These are phyloP conservation scores for Chaetura pelagica DNA, from an alignment of 2,113 vertebrate species.

Conservation along the genomic window DNA sequence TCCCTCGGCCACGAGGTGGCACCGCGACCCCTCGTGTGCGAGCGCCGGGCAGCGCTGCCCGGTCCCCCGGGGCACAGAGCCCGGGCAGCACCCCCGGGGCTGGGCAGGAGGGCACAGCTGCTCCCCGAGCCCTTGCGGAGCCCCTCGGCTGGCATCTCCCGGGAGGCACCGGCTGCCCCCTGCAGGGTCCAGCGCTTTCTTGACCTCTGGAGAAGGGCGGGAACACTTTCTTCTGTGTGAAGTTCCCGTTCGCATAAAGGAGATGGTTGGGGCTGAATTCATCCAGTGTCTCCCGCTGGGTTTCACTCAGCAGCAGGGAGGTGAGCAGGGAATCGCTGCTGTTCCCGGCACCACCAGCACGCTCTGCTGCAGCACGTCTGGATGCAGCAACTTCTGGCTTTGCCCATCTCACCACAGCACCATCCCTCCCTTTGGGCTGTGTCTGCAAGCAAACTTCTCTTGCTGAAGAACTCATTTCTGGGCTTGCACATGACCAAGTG, in stretches of 20 bases:
- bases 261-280: conserved; percentile 76
- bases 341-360: conserved; percentile 32
- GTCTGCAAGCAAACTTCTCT: not conserved
- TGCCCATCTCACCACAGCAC: not conserved
- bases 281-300: conserved; percentile 49
- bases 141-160: not conserved
- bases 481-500: not conserved
- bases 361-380: not conserved
- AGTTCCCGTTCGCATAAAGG: conserved; percentile 59
- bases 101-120: not conserved
- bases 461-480: not conserved
- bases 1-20: conserved; percentile 58
- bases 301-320: conserved; percentile 65
- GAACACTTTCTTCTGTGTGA: conserved; percentile 68
- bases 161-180: too few species aligned
- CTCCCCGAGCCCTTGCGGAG: not conserved
- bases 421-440: not conserved
- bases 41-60: not conserved
- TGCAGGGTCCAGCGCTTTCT: not conserved
- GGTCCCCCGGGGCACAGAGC: fast-evolving
- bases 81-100: not conserved
- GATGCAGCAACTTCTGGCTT: not conserved
- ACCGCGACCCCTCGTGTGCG: not conserved
- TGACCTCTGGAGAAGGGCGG: conserved; percentile 76
- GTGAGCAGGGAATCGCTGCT: conserved; percentile 62